Evolutionary conservation across 2,888 invertebrate species (phyloP).

Genomic region (Mesochorus sp.): DNA sequence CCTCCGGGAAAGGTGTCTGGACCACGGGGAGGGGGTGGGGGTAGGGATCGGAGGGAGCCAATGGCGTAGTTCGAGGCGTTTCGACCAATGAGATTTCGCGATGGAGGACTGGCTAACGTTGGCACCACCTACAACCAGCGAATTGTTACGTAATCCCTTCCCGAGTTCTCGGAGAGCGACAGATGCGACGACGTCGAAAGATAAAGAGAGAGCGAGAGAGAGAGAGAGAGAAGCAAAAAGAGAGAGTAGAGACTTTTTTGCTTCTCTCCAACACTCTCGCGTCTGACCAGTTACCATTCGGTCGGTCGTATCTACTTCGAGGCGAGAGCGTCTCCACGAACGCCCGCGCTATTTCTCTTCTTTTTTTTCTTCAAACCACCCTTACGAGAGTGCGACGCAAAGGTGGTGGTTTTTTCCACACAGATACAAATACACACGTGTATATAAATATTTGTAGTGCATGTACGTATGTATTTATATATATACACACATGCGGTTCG

Average conservation of each 20-base stretch:
- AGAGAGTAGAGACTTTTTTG: constrained; percentile 16
- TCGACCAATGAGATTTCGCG: constrained; percentile 30
- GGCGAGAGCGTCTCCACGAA: constrained; percentile 32
- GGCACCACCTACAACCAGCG: constrained; percentile 63
- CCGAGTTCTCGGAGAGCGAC: not conserved
- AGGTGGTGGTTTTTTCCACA: not conserved
- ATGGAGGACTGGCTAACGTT: constrained; percentile 57
- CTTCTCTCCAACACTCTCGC: constrained; percentile 42
- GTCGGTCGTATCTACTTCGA: constrained; percentile 65
- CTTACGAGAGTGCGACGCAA: not conserved
- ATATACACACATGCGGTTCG: not conserved
- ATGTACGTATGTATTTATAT: not conserved
- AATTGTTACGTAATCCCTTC: constrained; percentile 59
- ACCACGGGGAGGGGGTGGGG: constrained; percentile 44
- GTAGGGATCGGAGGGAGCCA: constrained; percentile 40
- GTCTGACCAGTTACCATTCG: constrained; percentile 66
- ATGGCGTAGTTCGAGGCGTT: constrained; percentile 20
- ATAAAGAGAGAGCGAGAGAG: not conserved
- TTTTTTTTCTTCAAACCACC: constrained; percentile 23
- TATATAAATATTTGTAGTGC: not conserved
- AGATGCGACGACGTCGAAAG: not conserved
- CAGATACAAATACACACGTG: not conserved
- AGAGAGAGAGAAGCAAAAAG: not conserved
- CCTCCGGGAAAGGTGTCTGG: constrained; percentile 2
- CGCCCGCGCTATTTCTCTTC: constrained; percentile 49